Percentiles rank a stretch among this genome's conserved stretches.
Evolutionary conservation across 2,797 vertebrate species (phyloP).

Genomic region (Staurois parvus): DNA sequence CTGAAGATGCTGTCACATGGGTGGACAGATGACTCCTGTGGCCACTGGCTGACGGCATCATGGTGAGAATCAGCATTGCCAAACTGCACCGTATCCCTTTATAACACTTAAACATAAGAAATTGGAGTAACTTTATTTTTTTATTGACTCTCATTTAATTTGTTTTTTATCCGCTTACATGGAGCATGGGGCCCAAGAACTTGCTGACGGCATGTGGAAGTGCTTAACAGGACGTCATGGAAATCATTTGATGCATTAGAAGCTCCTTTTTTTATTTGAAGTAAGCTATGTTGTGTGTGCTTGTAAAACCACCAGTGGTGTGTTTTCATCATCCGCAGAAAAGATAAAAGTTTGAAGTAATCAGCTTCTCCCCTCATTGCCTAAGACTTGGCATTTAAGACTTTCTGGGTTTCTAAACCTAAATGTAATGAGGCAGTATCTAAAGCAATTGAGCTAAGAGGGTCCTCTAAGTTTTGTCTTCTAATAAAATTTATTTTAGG

Average conservation of each 20-base stretch:
- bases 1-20: constrained; percentile 63
- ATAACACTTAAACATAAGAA: not conserved
- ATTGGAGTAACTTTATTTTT: too few species aligned
- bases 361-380: constrained; percentile 28
- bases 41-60: constrained; percentile 60
- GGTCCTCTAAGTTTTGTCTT: not conserved
- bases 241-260: constrained; percentile 36
- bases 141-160: not conserved
- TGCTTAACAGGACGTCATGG: constrained; percentile 42
- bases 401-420: constrained; percentile 10
- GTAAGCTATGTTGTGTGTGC: constrained; percentile 6
- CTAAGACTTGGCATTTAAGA: constrained; percentile 25
- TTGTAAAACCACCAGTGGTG: constrained; percentile 36
- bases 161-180: not conserved
- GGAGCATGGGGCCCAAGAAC: constrained; percentile 2
- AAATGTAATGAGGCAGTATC: constrained; percentile 22
- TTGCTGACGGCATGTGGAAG: constrained; percentile 18
- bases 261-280: constrained; percentile 37
- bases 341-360: constrained; percentile 47
- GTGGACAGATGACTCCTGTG: constrained; percentile 60
- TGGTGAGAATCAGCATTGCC: constrained; percentile 35
- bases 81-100: not conserved
- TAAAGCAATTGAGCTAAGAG: not conserved
- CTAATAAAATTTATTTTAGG: too few species aligned
- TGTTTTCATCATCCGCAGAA: constrained; percentile 22